Conservation (phyloP, 1,140 invertebrate genomes). For the Drosophila kanapiae region DNA sequence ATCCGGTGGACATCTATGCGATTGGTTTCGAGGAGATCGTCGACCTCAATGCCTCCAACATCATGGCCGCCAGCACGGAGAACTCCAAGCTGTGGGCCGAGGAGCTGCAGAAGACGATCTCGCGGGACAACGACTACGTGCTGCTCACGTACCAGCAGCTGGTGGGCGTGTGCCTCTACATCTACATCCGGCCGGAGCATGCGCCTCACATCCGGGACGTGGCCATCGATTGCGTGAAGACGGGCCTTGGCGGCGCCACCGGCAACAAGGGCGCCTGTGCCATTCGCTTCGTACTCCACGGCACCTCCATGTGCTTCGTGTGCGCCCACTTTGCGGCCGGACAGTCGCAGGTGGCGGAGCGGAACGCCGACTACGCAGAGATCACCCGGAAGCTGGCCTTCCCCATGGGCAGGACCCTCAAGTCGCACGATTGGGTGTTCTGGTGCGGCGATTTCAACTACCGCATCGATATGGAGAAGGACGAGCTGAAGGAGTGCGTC, state of each 20-base stretch:
- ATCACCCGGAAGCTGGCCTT: conserved; percentile 97
- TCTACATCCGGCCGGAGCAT: conserved; percentile 96
- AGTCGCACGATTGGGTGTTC: conserved; percentile 99
- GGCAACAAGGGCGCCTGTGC: conserved; percentile 99
- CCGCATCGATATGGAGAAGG: conserved; percentile 97
- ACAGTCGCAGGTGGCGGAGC: conserved; percentile 95
- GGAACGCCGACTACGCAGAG: conserved; percentile 98
- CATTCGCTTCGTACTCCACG: conserved; percentile 95
- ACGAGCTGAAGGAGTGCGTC: conserved; percentile 96
- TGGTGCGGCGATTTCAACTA: conserved; percentile 99
- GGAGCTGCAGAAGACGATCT: conserved; percentile 97
- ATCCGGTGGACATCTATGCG: conserved; percentile 96
- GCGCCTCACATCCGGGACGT: conserved; percentile 96
- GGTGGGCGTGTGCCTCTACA: conserved; percentile 98
- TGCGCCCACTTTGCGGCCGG: conserved; percentile 99
- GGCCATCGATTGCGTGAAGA: conserved; percentile 98
- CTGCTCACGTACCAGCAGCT: conserved; percentile 97
- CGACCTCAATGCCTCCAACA: conserved; percentile 99
- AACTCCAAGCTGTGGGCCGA: conserved; percentile 98
- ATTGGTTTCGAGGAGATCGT: conserved; percentile 99
- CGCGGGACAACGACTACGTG: conserved; percentile 94
- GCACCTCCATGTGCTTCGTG: conserved; percentile 98
- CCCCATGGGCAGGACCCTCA: conserved; percentile 96
- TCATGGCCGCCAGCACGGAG: conserved; percentile 97
- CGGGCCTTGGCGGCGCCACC: conserved; percentile 97